Conservation (phyloP, 2,888 invertebrate genomes). For the Yponomeuta plumbellus region DNA sequence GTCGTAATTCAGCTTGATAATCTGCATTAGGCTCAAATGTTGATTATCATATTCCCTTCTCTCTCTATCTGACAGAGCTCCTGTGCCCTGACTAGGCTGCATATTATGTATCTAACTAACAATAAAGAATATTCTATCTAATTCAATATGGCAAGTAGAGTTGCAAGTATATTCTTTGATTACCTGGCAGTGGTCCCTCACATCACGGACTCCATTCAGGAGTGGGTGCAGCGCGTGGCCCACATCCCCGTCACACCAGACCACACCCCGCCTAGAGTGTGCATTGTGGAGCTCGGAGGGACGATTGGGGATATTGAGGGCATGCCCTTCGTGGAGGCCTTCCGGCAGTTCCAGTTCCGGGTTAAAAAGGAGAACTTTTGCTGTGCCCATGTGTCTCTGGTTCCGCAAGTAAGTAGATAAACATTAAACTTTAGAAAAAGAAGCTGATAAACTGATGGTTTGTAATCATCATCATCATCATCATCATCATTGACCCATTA, state of each 20-base stretch:
- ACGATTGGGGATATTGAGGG: slow-evolving; percentile 99
- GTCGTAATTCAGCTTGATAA: no score
- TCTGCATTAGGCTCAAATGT: no score
- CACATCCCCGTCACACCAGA: slow-evolving; percentile 87
- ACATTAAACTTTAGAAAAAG: not conserved
- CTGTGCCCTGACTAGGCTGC: no score
- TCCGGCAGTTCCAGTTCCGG: slow-evolving; percentile 96
- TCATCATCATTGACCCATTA: no score
- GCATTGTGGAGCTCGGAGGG: slow-evolving; percentile 95
- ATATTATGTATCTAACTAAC: no score
- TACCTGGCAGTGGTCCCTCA: slow-evolving; percentile 91
- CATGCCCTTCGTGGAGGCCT: slow-evolving; percentile 99
- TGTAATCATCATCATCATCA: no score
- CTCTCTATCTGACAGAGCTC: no score
- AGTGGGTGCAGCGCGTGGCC: slow-evolving; percentile 97
- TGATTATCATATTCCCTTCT: no score
- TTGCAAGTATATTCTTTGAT: not conserved
- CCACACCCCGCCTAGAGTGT: slow-evolving; percentile 83
- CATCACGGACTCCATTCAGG: slow-evolving; percentile 98
- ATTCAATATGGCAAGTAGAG: not conserved
- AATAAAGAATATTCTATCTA: no score
- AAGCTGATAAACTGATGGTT: no score
- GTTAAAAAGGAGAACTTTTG: slow-evolving; percentile 96
- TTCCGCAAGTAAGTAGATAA: slow-evolving; percentile 84
- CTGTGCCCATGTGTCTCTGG: slow-evolving; percentile 96